Percentiles rank a stretch among this genome's conserved stretches.
These are phyloP conservation scores for Notothenia coriiceps DNA, from an alignment of 2,113 vertebrate genomes.

Conservation along the genomic window DNA sequence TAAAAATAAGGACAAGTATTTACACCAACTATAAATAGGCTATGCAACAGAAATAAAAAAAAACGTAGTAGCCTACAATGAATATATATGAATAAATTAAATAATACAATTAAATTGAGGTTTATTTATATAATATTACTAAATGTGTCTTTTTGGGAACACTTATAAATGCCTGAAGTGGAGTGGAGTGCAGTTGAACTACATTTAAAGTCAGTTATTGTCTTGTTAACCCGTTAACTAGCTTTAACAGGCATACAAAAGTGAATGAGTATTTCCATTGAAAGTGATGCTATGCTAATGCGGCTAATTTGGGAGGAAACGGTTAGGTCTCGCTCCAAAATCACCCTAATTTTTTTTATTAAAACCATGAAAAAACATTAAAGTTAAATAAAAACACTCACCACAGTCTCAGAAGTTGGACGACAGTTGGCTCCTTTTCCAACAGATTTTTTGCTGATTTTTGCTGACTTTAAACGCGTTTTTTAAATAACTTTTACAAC, in stretches of 20 bases:
- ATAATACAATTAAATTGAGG: too few relatives aligned
- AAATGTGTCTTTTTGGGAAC: not conserved
- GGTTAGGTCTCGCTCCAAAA: not conserved
- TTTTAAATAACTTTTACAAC: constrained; percentile 39
- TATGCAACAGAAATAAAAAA: too few relatives aligned
- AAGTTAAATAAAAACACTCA: constrained; percentile 51
- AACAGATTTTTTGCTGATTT: not conserved
- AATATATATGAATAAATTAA: too few relatives aligned
- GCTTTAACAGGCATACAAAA: too few relatives aligned
- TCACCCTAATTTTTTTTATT: not conserved
- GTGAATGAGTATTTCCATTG: too few relatives aligned
- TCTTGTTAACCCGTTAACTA: not conserved
- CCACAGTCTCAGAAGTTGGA: constrained; percentile 41
- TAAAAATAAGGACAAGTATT: too few relatives aligned
- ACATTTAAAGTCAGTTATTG: not conserved
- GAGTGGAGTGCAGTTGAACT: too few relatives aligned
- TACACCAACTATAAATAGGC: too few relatives aligned
- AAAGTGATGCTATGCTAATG: constrained; percentile 48
- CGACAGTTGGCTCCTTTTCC: constrained; percentile 5
- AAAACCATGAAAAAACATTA: not conserved
- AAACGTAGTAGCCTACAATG: too few relatives aligned
- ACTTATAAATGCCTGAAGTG: not conserved
- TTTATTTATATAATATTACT: too few relatives aligned
- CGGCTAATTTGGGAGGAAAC: constrained; percentile 29
- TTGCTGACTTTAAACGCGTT: not conserved